phyloP scores from a whole-genome alignment of 2,113 vertebrate genomes.

The Aldabrachelys gigantea region DNA sequence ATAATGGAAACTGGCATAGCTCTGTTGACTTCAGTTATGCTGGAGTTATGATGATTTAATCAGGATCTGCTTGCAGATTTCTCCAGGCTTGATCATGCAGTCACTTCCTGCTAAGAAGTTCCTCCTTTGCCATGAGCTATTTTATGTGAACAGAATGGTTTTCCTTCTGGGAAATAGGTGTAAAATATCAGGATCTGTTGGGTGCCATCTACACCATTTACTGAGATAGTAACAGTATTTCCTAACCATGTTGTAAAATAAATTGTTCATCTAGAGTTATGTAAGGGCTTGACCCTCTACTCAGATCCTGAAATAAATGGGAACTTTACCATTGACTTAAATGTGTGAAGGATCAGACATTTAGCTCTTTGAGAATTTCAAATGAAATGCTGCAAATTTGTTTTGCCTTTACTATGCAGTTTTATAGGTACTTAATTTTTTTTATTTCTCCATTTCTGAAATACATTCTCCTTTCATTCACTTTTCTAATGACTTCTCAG shows the following conservation, averaged over 20 bases:
- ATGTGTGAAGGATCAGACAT: neutral
- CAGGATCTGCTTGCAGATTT: too few species aligned
- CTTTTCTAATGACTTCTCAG: neutral
- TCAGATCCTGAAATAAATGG: neutral
- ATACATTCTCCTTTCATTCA: too few species aligned
- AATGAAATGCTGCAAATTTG: neutral
- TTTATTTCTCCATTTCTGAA: too few species aligned
- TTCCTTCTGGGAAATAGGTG: neutral
- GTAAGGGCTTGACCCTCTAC: too few species aligned
- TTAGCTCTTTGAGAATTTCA: neutral
- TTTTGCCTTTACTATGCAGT: too few species aligned
- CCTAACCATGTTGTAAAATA: neutral
- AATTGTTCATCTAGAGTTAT: too few species aligned
- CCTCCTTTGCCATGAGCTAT: too few species aligned
- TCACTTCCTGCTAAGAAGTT: too few species aligned
- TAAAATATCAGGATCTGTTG: neutral
- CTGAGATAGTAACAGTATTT: neutral
- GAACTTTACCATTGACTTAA: neutral
- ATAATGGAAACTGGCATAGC: neutral
- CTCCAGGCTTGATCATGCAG: too few species aligned
- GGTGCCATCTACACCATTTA: neutral
- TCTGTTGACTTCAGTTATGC: neutral
- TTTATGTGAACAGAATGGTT: neutral
- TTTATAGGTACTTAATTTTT: too few species aligned
- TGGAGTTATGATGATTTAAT: too few species aligned